Base-by-base conservation (phyloP, 2,888 invertebrate species). In the Brachynemurus nebulosus region DNA sequence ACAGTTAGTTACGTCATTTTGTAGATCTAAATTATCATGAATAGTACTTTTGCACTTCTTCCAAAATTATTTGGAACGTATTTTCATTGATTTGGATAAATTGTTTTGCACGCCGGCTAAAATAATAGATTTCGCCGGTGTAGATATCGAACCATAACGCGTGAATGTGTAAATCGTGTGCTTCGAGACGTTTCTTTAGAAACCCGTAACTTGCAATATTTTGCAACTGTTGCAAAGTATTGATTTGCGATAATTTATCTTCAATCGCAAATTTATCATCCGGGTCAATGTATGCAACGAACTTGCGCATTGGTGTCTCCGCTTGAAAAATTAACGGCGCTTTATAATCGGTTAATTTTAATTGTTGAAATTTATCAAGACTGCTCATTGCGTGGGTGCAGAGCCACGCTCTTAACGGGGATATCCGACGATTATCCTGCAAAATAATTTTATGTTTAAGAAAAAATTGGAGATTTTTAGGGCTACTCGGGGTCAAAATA, bases 71-170 rank as follows among this genome's bases (percentile, higher is more conserved):
- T 38, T 80, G 79, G 51, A 88, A 81, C 20, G 78, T 83, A 2
- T 75, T 66, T 64, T 95, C 93, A 58, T 89, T 86, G 45, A 96
- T 82, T 51, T 84, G 76, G 12, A 93, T 70, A 62, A 93, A 96
- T 46, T 72, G 68, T 63, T 93, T 91, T 35, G 81, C 78, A 20
- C 81, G 78, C 54, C 92, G 74, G 59, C 91, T 92, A 60, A 96
- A 96, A 64, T 88, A 90, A 62, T 89, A 91, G 56, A 96, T 86
- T 62, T 95, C 91, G 0, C 93, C 96, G 0, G 91, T 90, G 60
- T 93, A 93, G 61, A 97, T 90, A 62, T 96, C 96, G 62, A 96
- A 95, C 96, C 96, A 97, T 30, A 97, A 68, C 0, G 95, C 96
- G 57, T 91, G 92, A 51, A 95, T 83, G 56, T 88, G 86, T 34